These are phyloP conservation scores for Seira sanloemensis DNA, from an alignment of 2,888 invertebrate species.

Conservation along the genomic window DNA sequence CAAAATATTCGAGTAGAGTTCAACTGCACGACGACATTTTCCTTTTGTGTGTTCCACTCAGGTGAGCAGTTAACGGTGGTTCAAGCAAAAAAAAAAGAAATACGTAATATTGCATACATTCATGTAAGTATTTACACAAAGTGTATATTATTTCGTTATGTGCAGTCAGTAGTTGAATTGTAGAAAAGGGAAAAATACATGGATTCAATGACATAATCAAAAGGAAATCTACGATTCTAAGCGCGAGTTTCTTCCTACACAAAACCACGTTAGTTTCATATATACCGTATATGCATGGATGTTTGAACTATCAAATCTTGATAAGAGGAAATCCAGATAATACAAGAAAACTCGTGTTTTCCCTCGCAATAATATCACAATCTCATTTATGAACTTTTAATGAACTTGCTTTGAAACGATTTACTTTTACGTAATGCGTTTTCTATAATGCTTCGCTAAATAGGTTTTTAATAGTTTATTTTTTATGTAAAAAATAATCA, in stretches of 20 bases:
- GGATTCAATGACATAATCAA: background rate
- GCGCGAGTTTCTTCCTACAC: background rate
- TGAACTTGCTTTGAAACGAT: no score
- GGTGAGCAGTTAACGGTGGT: background rate
- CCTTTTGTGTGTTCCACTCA: background rate
- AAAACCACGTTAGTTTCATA: no score
- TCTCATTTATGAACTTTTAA: background rate
- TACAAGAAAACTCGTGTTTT: background rate
- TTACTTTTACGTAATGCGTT: no score
- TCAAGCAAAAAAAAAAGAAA: background rate
- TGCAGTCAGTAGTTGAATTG: no score
- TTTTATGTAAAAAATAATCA: no score
- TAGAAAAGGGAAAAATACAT: background rate
- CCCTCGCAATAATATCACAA: background rate
- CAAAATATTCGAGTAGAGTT: no score
- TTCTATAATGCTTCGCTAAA: no score
- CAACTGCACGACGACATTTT: no score
- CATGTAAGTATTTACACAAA: no score
- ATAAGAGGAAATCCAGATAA: no score
- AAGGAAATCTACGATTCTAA: background rate
- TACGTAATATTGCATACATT: background rate
- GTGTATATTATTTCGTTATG: background rate
- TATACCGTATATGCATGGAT: no score
- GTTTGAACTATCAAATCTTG: background rate
- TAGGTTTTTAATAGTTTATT: no score